Conservation (phyloP, 2,888 invertebrate species). For the Palloptera scutellata region DNA sequence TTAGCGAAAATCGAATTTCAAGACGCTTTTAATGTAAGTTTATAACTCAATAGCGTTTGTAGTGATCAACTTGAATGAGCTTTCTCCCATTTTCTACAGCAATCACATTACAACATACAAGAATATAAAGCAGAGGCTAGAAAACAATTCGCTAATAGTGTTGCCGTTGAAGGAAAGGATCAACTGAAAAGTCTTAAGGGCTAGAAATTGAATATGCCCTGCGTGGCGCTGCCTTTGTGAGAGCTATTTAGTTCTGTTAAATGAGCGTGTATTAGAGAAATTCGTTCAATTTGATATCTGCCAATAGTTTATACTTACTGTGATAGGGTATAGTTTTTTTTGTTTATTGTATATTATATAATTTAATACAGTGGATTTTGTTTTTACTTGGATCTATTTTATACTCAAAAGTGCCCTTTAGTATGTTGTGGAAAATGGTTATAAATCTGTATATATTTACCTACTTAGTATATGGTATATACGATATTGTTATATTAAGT, state of each 20-base stretch:
- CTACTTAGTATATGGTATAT: too few relatives aligned
- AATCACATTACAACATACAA: conserved; percentile 58
- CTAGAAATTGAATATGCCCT: conserved; percentile 22
- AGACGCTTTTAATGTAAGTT: conserved; percentile 60
- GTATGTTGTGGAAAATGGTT: too few relatives aligned
- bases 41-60: conserved; percentile 11
- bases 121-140: conserved; percentile 57
- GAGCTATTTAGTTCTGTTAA: too few relatives aligned
- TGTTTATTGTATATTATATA: neutral
- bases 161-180: conserved; percentile 54
- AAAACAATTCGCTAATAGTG: conserved; percentile 58
- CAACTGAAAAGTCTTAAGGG: conserved; percentile 50
- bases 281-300: conserved; percentile 12
- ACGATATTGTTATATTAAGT: neutral
- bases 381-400: too few relatives aligned
- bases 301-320: conserved; percentile 42
- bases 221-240: neutral
- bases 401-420: too few relatives aligned
- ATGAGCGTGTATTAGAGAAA: neutral
- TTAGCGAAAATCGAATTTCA: conserved; percentile 56
- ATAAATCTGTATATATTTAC: neutral
- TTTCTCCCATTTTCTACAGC: conserved; percentile 45
- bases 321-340: conserved; percentile 40
- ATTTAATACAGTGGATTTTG: neutral
- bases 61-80: conserved; percentile 13